phyloP scores from a whole-genome alignment of 2,888 invertebrate species.

The Laothoe populi region DNA sequence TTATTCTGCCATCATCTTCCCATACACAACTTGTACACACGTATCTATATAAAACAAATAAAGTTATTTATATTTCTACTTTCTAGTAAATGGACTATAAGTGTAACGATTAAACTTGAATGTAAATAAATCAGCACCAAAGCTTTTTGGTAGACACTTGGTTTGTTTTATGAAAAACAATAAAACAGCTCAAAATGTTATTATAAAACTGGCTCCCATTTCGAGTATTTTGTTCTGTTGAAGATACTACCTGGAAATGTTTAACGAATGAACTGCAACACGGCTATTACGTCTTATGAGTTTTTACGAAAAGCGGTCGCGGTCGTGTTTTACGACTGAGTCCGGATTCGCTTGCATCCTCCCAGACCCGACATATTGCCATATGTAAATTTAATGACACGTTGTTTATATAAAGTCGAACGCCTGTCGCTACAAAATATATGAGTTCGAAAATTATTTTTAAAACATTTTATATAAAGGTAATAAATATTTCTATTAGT shows the following conservation, averaged over 20 bases:
- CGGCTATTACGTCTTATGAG: constrained; percentile 54
- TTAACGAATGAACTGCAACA: constrained; percentile 43
- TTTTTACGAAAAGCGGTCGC: constrained; percentile 56
- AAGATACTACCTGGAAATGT: constrained; percentile 45
- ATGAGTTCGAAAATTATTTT: constrained; percentile 44
- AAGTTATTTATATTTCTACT: neutral
- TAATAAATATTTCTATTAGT: neutral
- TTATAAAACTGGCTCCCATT: constrained; percentile 20
- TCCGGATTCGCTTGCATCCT: constrained; percentile 56
- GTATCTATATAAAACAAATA: neutral
- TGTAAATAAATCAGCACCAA: neutral
- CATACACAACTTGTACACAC: too few relatives aligned
- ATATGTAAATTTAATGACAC: constrained; percentile 71
- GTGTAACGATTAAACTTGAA: neutral
- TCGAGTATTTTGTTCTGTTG: constrained; percentile 23
- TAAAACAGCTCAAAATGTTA: constrained; percentile 10
- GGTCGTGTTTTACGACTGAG: constrained; percentile 57
- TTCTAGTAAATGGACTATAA: neutral
- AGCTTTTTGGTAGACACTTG: neutral
- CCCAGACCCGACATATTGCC: constrained; percentile 66
- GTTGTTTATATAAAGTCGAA: constrained; percentile 63
- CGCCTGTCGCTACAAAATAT: constrained; percentile 48
- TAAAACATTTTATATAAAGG: constrained; percentile 28
- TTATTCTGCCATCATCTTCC: too few relatives aligned
- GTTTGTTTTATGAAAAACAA: neutral